These are phyloP conservation scores for Heliconius erato DNA, from an alignment of 2,888 invertebrate genomes.

Conservation along the genomic window DNA sequence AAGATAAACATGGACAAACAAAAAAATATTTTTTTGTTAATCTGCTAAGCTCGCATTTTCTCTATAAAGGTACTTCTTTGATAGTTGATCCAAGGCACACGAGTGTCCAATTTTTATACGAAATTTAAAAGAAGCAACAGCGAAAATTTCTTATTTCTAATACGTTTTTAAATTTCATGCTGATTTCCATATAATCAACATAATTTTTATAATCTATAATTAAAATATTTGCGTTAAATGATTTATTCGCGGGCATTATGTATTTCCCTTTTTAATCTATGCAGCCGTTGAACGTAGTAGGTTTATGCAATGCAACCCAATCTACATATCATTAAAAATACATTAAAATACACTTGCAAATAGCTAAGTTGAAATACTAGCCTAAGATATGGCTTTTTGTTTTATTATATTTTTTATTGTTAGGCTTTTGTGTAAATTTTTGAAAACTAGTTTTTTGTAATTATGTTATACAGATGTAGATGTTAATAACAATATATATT, in stretches of 20 bases:
- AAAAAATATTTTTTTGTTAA: too few relatives aligned
- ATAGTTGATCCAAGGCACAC: too few relatives aligned
- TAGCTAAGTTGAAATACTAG: neutral
- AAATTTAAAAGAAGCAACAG: too few relatives aligned
- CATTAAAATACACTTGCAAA: constrained; percentile 32
- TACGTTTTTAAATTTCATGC: neutral
- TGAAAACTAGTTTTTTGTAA: too few relatives aligned
- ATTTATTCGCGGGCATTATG: neutral
- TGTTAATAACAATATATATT: too few relatives aligned
- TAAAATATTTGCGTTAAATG: neutral
- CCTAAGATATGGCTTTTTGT: neutral
- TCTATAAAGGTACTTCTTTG: too few relatives aligned
- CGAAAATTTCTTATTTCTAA: too few relatives aligned
- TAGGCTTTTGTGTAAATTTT: too few relatives aligned
- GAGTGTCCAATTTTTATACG: too few relatives aligned
- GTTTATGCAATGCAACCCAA: constrained; percentile 29
- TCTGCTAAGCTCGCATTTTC: too few relatives aligned
- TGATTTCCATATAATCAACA: neutral
- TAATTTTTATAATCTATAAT: neutral
- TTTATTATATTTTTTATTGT: neutral
- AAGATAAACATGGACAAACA: too few relatives aligned
- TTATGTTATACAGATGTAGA: neutral
- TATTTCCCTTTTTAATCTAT: constrained; percentile 2
- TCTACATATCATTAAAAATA: constrained; percentile 32
- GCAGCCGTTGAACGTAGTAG: neutral